A percentile compares a stretch with the other conserved stretches of the same genome.
phyloP scores from a whole-genome alignment of 2,113 vertebrate species.

The Gasterosteus aculeatus region DNA sequence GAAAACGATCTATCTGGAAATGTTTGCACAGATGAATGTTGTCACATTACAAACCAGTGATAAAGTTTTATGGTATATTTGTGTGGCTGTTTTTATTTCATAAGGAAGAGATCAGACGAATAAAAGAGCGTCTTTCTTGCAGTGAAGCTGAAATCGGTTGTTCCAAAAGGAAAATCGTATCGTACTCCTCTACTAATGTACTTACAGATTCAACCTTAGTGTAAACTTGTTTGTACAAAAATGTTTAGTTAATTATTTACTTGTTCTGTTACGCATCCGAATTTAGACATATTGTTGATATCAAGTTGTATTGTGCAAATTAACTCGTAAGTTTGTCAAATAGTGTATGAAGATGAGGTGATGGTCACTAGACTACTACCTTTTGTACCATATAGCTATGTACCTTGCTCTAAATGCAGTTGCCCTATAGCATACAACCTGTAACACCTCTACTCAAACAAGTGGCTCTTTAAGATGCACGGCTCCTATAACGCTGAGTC shows the following conservation, averaged over 20 bases:
- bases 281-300: not conserved
- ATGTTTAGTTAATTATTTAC: not conserved
- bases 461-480: constrained; percentile 3
- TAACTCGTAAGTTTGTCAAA: not conserved
- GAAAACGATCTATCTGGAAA: constrained; percentile 45
- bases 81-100: constrained; percentile 21
- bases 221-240: not conserved
- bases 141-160: not conserved
- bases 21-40: constrained; percentile 69
- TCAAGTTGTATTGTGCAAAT: not conserved
- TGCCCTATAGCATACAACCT: not conserved
- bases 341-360: not conserved
- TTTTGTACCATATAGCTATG: not conserved
- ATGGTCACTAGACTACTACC: not conserved
- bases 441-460: constrained; percentile 1
- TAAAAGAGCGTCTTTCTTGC: not conserved
- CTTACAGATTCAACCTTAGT: not conserved
- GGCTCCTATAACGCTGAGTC: constrained; percentile 60
- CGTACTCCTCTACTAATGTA: not conserved
- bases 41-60: constrained; percentile 58
- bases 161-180: not conserved
- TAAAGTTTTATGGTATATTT: constrained; percentile 56
- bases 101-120: not conserved
- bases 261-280: not conserved
- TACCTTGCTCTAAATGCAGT: not conserved